Evolutionary conservation across 2,113 vertebrate genomes (phyloP), one percentile per base, ranked within the genome.

Genomic region (Takifugu bimaculatus): DNA sequence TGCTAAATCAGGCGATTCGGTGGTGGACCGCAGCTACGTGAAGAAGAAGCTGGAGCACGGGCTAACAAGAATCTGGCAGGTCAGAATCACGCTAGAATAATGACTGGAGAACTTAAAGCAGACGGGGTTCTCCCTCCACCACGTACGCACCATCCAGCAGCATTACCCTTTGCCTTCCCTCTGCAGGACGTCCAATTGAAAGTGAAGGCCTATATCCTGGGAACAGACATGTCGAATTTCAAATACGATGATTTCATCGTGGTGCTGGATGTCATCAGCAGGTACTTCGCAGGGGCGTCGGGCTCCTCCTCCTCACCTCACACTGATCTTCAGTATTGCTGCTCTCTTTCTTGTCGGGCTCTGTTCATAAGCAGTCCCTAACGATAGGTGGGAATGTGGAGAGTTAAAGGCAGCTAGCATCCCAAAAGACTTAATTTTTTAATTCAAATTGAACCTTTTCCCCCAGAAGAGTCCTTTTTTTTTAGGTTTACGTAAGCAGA

Each of bases 211-310:
- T 99, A 98, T 65, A 93, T 99, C 67, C 91, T 98, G 75, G 97
- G 97, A 70, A 98, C 97, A 0, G 97, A 99, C 83, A 93, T 99
- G 89, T 98, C 97, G 39, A 97, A 93, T 89, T 99, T 99, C 89
- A 98, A 99, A 88, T 99, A 98, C 0, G 97, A 99, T 0, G 95
- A 99, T 87, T 99, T 99, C 88, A 98, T 99, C 71, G 94, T 99
- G 83, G 97, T 99, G 6, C 90, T 99, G 79, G 97, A 99, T 81
- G 92, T 99, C 87, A 94, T 94, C 86, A 98, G 94, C 94, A 97
- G 96, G 97, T 99, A 39, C 35, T 2, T 10, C 11, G 9, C 1
- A 6, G 3, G 2, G 35, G 35, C 9, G 35, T 39, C 35, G 11
- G 35, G 35, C 35, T 39, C 35, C 7, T 39, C 35, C 7, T 39